Conservation (phyloP, 1,140 invertebrate genomes). For the Triops longicaudatus region DNA sequence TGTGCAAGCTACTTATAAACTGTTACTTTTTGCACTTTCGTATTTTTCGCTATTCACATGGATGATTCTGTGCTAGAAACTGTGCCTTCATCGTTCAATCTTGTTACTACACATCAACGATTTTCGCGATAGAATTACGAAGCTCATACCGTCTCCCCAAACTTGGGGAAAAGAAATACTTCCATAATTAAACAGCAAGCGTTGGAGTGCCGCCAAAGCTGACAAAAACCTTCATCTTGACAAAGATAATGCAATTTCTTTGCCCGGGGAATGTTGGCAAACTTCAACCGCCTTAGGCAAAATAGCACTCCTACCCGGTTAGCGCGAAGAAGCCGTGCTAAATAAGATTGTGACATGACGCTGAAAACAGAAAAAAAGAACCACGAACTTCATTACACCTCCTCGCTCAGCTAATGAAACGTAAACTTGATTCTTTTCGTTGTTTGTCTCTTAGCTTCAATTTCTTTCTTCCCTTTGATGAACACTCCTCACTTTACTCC, state of each 20-base stretch:
- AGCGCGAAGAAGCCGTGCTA: background rate
- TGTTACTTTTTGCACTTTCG: too few species aligned
- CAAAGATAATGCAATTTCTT: background rate
- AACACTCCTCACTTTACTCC: background rate
- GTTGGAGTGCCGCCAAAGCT: background rate
- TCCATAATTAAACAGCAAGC: too few species aligned
- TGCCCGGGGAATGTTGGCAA: background rate
- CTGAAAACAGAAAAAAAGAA: background rate
- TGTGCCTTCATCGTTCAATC: too few species aligned
- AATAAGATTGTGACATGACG: background rate
- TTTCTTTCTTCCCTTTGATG: background rate
- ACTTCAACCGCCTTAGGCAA: background rate
- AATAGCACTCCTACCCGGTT: background rate
- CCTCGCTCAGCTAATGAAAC: background rate
- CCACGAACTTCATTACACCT: background rate
- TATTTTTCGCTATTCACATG: too few species aligned
- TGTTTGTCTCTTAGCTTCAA: background rate
- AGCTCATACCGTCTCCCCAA: too few species aligned
- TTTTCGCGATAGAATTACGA: too few species aligned
- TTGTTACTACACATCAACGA: too few species aligned
- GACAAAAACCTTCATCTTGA: slow-evolving; percentile 12
- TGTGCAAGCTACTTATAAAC: too few species aligned
- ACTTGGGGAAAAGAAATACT: too few species aligned
- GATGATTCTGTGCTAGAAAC: too few species aligned
- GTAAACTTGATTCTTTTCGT: background rate